These are phyloP conservation scores for Molossus molossus DNA, from an alignment of 2,797 vertebrate genomes.

Conservation along the genomic window DNA sequence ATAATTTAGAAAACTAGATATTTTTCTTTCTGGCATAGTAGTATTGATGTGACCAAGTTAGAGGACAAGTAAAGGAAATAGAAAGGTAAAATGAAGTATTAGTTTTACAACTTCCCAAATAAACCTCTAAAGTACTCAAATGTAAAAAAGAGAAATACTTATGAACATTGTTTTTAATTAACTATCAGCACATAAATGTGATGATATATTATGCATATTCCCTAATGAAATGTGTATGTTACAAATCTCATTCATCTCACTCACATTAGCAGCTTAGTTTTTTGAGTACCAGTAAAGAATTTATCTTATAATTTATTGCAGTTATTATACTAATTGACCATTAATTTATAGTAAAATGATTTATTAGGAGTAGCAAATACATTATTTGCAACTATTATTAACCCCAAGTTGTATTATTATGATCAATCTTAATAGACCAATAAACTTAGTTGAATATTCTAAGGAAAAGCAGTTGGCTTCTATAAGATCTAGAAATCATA, in stretches of 20 bases:
- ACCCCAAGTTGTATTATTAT: constrained; percentile 74
- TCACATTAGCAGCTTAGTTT: constrained; percentile 45
- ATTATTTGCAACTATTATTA: constrained; percentile 80
- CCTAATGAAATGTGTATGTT: constrained; percentile 70
- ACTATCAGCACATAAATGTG: constrained; percentile 72
- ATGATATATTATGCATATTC: constrained; percentile 80
- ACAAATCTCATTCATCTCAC: constrained; percentile 81
- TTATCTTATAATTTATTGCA: constrained; percentile 81
- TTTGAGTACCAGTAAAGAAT: constrained; percentile 63
- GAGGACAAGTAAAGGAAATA: constrained; percentile 6
- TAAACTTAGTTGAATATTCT: constrained; percentile 30
- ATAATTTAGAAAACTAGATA: background rate
- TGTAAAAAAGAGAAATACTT: constrained; percentile 77
- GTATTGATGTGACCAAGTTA: background rate
- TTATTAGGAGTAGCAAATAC: constrained; percentile 75
- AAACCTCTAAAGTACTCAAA: constrained; percentile 50
- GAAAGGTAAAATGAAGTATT: constrained; percentile 53
- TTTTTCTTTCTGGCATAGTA: background rate
- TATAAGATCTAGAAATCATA: background rate
- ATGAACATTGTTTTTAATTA: constrained; percentile 80
- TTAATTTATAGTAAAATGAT: constrained; percentile 74
- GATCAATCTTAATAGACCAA: constrained; percentile 72
- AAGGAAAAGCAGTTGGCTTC: constrained; percentile 7
- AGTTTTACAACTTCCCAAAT: constrained; percentile 39
- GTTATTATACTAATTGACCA: constrained; percentile 81